Percentiles rank a stretch among this genome's conserved stretches.
Evolutionary conservation across 2,888 invertebrate genomes (phyloP).

Genomic region (Willowsia nigromaculata): DNA sequence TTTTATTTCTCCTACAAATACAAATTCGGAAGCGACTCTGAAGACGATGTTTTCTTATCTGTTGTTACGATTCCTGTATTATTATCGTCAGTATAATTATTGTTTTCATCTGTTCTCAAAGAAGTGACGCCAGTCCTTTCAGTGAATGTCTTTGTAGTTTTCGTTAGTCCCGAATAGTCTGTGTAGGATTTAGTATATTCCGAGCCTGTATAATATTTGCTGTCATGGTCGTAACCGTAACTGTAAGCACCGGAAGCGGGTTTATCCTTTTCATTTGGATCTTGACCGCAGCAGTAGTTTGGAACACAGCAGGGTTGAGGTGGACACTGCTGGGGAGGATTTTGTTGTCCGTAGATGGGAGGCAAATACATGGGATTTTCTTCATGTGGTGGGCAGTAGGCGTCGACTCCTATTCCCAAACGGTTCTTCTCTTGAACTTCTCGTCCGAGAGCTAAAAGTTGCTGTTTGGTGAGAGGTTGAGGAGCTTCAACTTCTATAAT

Average conservation of each 20-base stretch:
- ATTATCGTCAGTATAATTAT: too few species aligned
- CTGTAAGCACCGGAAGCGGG: background rate
- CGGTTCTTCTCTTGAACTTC: background rate
- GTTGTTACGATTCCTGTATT: too few species aligned
- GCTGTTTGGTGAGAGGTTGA: background rate
- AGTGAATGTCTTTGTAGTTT: background rate
- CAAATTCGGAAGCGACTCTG: too few species aligned
- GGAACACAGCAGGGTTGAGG: slow-evolving; percentile 18
- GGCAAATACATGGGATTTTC: slow-evolving; percentile 60
- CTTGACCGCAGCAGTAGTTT: background rate
- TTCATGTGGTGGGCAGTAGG: background rate
- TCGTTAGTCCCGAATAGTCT: background rate
- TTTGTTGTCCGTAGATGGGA: slow-evolving; percentile 54
- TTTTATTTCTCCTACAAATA: too few species aligned
- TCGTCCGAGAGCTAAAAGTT: background rate
- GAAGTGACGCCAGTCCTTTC: background rate
- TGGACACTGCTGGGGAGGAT: slow-evolving; percentile 11
- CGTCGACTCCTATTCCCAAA: background rate
- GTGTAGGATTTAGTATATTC: background rate
- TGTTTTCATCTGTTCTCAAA: too few species aligned
- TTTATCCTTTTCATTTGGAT: background rate
- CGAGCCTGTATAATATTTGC: too few species aligned
- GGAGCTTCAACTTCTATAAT: slow-evolving; percentile 53
- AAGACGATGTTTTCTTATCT: too few species aligned
- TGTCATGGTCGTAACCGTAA: too few species aligned